phyloP scores from a whole-genome alignment of 1,140 invertebrate species.

The Psilanteris sp. region DNA sequence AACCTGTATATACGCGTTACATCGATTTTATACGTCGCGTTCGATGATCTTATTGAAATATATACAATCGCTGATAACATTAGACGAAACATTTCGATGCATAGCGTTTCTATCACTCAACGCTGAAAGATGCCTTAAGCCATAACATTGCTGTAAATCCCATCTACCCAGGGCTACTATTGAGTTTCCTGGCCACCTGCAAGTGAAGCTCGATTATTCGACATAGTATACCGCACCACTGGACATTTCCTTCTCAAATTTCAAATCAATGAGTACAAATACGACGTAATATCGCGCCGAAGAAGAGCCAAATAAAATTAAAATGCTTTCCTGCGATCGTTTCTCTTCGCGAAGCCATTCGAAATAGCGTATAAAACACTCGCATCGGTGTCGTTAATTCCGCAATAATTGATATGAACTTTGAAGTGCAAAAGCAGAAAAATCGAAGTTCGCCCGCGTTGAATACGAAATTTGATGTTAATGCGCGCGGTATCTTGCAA shows the following conservation, averaged over 20 bases:
- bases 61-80: slow-evolving; percentile 1
- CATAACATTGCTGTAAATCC: slow-evolving; percentile 46
- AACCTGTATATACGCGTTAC: too few relatives aligned
- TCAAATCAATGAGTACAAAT: slow-evolving; percentile 22
- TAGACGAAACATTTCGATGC: slow-evolving; percentile 20
- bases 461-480: slow-evolving; percentile 21
- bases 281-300: slow-evolving; percentile 4
- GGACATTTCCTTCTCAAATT: slow-evolving; percentile 51
- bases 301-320: too few relatives aligned
- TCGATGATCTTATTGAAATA: background rate
- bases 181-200: slow-evolving; percentile 36
- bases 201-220: slow-evolving; percentile 52
- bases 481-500: background rate
- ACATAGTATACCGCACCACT: slow-evolving; percentile 26
- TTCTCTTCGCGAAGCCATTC: too few relatives aligned
- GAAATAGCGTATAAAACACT: background rate
- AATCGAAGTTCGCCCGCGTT: too few relatives aligned
- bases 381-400: too few relatives aligned
- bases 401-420: too few relatives aligned
- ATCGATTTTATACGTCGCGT: background rate
- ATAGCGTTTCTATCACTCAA: slow-evolving; percentile 32
- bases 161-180: slow-evolving; percentile 24
- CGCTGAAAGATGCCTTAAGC: slow-evolving; percentile 42
- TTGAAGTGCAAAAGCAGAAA: too few relatives aligned
- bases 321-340: too few relatives aligned